Percentiles rank a stretch among this genome's conserved stretches.
Evolutionary conservation across 2,888 invertebrate species (phyloP).

Genomic region (Cinara cedri): DNA sequence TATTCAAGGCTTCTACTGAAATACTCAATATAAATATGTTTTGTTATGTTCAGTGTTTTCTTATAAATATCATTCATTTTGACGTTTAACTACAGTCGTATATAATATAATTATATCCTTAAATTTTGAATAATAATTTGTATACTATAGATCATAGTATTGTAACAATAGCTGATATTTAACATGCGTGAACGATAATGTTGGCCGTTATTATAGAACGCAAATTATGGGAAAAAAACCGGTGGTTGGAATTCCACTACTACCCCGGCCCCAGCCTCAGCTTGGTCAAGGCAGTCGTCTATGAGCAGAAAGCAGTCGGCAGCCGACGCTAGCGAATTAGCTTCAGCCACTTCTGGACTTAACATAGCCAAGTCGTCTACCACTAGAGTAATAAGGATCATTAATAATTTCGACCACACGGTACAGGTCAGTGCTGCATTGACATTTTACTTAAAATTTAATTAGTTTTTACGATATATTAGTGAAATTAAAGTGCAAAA

Average conservation of each 20-base stretch:
- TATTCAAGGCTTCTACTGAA: too few relatives aligned
- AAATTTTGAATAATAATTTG: too few relatives aligned
- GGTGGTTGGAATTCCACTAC: conserved; percentile 75
- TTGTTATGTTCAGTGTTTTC: too few relatives aligned
- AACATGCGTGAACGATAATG: background rate
- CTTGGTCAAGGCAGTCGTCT: conserved; percentile 69
- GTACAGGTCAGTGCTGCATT: conserved; percentile 73
- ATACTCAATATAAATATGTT: too few relatives aligned
- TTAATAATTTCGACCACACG: conserved; percentile 91
- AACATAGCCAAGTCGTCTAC: conserved; percentile 68
- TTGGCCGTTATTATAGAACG: conserved; percentile 69
- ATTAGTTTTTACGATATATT: too few relatives aligned
- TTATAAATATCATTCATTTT: too few relatives aligned
- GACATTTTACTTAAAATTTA: too few relatives aligned
- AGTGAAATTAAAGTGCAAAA: too few relatives aligned
- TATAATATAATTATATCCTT: too few relatives aligned
- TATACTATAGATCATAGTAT: too few relatives aligned
- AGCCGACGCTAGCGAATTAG: conserved; percentile 67
- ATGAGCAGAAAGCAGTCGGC: conserved; percentile 82
- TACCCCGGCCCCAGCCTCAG: conserved; percentile 61
- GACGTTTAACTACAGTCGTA: too few relatives aligned
- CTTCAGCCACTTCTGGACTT: conserved; percentile 44
- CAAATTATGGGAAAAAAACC: conserved; percentile 89
- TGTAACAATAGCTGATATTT: too few relatives aligned
- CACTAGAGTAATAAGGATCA: conserved; percentile 83